Evolutionary conservation across 2,113 vertebrate genomes (phyloP), one percentile per base, ranked within the genome.

Genomic region (Hypanus sabinus): DNA sequence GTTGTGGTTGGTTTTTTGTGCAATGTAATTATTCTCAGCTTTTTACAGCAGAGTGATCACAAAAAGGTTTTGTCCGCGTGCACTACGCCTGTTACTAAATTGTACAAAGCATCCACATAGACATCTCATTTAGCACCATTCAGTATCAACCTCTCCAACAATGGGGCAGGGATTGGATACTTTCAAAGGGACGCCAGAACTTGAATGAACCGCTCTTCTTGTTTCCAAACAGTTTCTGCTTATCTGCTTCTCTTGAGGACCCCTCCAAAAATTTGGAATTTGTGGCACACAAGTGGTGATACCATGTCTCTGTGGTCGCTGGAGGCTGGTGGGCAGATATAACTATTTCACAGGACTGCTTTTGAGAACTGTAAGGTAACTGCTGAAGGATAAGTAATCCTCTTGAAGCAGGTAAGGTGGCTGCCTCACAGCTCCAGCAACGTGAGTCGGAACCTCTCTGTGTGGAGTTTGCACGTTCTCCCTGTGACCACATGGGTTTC

Each of bases 51-150:
- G 22, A 87, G 30, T 24, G 24, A 57, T 87, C 83, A 87, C 27
- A 30, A 87, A 85, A 87, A 87, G 83, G 83, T 87, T 87, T 87
- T 57, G 27, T 87, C 10, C 57, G 55, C 12, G 55, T 60, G 83
- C 24, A 60, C 55, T 16, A 46, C 27, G 81, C 57, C 81, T 57
- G 81, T 85, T 85, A 87, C 83, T 36, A 60, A 11, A 24, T 24
- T 55, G 30, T 55, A 87, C 83, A 87, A 87, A 60, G 18, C 83
- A 30, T 30, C 24, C 81, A 85, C 55, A 5, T 30, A 27, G 83
- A 87, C 83, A 87, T 46, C 83, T 87, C 83, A 87, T 30, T 87
- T 55, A 87, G 83, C 83, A 87, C 57, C 83, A 60, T 87, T 87
- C 83, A n/a, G 24, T 87, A 55, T 55, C 83, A 87, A 24, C 55